Evolutionary conservation across 2,113 vertebrate species (phyloP).

Genomic region (Pedionomus torquatus): DNA sequence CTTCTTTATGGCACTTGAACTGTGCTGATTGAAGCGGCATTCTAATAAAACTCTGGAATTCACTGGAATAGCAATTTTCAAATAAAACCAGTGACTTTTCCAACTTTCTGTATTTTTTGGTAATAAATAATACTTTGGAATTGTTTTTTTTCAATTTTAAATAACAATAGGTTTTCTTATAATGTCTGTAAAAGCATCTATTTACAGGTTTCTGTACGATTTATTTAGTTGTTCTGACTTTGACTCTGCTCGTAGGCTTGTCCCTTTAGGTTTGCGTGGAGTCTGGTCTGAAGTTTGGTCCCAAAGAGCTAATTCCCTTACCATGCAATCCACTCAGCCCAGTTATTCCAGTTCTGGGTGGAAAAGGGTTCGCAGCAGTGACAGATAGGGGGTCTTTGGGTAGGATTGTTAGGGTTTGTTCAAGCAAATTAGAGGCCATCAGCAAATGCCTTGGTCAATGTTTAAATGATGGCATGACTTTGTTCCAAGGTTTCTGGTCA

Average conservation of each 20-base stretch:
- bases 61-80: neutral
- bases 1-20: neutral
- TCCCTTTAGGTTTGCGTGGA: neutral
- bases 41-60: neutral
- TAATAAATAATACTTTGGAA: neutral
- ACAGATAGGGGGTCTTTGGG: neutral
- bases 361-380: neutral
- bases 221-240: neutral
- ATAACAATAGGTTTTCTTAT: neutral
- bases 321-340: neutral
- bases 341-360: neutral
- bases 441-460: neutral
- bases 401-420: neutral
- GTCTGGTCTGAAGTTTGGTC: neutral
- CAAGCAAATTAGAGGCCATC: neutral
- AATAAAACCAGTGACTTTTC: neutral
- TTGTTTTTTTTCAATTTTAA: neutral
- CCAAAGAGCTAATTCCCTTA: neutral
- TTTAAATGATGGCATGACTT: neutral
- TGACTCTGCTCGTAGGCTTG: neutral
- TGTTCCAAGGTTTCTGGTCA: neutral
- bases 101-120: neutral
- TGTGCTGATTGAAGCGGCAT: neutral
- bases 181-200: neutral
- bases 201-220: neutral